phyloP scores from a whole-genome alignment of 2,888 invertebrate species.

The Fragum whitleyi region DNA sequence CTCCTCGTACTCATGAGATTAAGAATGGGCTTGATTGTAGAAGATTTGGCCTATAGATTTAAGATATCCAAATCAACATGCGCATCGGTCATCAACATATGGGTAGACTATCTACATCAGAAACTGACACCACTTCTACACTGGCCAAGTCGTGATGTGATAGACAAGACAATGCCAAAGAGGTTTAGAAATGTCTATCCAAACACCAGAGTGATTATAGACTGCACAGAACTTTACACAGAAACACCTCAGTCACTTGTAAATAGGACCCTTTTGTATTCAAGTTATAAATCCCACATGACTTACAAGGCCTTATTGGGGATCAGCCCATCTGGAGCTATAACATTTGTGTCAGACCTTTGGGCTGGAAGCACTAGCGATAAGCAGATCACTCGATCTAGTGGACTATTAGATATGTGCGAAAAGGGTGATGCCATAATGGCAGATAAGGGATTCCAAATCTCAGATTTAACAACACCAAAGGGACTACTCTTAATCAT shows the following conservation, averaged over 20 bases:
- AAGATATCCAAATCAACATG: conserved; percentile 38
- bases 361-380: conserved; percentile 60
- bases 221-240: conserved; percentile 65
- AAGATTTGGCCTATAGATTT: conserved; percentile 45
- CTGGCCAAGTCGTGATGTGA: conserved; percentile 32
- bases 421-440: conserved; percentile 60
- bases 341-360: conserved; percentile 61
- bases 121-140: conserved; percentile 26
- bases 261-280: conserved; percentile 43
- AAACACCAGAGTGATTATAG: conserved; percentile 54
- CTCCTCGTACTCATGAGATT: conserved; percentile 44
- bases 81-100: conserved; percentile 13
- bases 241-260: conserved; percentile 48
- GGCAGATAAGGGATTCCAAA: conserved; percentile 65
- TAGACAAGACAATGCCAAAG: conserved; percentile 41
- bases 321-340: conserved; percentile 51
- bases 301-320: conserved; percentile 57
- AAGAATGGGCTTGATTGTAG: conserved; percentile 43
- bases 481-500: conserved; percentile 37
- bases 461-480: conserved; percentile 47
- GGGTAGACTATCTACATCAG: conserved; percentile 29
- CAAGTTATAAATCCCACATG: conserved; percentile 53
- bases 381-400: conserved; percentile 44
- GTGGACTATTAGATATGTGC: conserved; percentile 49
- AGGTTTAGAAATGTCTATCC: conserved; percentile 51